phyloP scores from a whole-genome alignment of 2,113 vertebrate genomes.

The Lathamus discolor region DNA sequence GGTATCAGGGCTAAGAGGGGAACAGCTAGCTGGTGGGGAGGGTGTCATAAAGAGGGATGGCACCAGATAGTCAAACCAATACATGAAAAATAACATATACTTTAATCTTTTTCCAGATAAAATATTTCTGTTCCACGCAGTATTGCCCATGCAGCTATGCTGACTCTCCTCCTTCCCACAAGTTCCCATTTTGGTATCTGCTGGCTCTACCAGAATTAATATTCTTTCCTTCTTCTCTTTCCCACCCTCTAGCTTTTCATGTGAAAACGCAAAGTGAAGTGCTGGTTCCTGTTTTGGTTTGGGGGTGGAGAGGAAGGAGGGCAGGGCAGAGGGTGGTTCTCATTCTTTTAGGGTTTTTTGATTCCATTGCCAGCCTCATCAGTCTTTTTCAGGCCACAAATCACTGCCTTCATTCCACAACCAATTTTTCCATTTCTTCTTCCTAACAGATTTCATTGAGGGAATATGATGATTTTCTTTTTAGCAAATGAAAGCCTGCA shows the following conservation, averaged over 20 bases:
- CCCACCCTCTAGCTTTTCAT: background rate
- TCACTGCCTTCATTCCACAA: background rate
- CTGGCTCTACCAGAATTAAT: background rate
- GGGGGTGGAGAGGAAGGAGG: background rate
- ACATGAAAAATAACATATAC: background rate
- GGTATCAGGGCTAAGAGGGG: rapidly evolving
- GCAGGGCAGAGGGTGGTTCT: background rate
- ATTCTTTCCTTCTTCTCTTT: background rate
- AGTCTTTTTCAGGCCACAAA: constrained; percentile 12
- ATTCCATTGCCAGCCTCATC: background rate
- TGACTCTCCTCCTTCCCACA: background rate
- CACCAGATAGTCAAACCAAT: background rate
- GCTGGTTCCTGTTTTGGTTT: background rate
- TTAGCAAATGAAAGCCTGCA: background rate
- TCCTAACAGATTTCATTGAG: background rate
- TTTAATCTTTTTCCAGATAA: background rate
- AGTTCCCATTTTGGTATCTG: background rate
- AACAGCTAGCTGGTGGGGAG: background rate
- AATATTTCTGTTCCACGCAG: background rate
- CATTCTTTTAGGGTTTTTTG: background rate
- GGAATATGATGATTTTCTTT: background rate
- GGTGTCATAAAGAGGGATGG: rapidly evolving
- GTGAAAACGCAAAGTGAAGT: background rate
- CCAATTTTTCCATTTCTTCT: background rate
- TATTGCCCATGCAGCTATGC: background rate